Percentiles rank a stretch among this genome's conserved stretches.
phyloP scores from a whole-genome alignment of 2,797 vertebrate genomes.

The Clamator glandarius region DNA sequence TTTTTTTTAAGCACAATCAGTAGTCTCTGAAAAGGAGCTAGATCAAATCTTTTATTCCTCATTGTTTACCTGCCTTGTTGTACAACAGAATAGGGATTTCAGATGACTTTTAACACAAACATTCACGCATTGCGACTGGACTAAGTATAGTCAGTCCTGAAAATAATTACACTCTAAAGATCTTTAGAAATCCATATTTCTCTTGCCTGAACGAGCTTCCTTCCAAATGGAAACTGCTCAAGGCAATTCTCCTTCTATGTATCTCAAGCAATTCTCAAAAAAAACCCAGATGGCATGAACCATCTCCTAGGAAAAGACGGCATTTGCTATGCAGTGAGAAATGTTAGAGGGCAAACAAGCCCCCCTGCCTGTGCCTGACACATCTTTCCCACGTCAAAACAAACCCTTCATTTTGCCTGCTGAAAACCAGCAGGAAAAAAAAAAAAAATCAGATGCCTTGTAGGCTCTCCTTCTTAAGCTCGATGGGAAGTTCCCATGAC shows the following conservation, averaged over 20 bases:
- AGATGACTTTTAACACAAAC: neutral
- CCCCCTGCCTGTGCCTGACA: neutral
- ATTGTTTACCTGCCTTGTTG: neutral
- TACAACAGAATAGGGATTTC: neutral
- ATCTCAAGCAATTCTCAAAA: neutral
- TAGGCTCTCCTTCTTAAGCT: neutral
- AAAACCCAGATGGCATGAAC: neutral
- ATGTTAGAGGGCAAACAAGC: conserved; percentile 39
- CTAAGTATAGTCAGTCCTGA: neutral
- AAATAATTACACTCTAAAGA: neutral
- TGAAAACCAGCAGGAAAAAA: neutral
- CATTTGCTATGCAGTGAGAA: conserved; percentile 4
- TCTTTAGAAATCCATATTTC: neutral
- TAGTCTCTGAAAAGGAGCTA: neutral
- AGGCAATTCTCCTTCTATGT: neutral
- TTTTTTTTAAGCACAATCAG: neutral
- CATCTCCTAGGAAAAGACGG: neutral
- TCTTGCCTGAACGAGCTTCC: neutral
- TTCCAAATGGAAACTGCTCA: neutral
- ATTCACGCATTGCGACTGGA: neutral
- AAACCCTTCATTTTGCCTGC: neutral
- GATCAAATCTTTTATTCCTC: neutral
- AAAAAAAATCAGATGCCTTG: neutral
- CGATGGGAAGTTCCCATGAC: neutral
- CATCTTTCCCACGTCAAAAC: neutral